These are phyloP conservation scores for Channa argus DNA, from an alignment of 2,113 vertebrate species.

Conservation along the genomic window DNA sequence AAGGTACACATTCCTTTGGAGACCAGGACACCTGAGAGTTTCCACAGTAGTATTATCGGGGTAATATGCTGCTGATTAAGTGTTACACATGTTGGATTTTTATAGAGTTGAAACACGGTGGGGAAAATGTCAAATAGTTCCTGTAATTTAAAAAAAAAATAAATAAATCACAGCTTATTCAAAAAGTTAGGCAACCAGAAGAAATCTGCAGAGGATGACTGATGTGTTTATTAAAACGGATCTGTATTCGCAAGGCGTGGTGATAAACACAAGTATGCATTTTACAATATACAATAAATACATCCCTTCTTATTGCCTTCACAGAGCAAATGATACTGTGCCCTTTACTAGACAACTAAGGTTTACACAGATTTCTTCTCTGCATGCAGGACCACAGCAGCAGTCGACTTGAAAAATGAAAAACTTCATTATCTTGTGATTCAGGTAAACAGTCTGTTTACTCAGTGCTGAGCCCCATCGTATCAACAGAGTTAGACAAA, in stretches of 20 bases:
- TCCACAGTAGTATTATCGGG: constrained; percentile 35
- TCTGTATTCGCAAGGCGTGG: neutral
- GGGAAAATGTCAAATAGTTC: constrained; percentile 28
- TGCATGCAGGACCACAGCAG: neutral
- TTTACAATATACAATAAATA: neutral
- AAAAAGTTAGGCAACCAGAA: neutral
- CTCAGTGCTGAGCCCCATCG: constrained; percentile 9
- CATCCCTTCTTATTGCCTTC: too few species aligned
- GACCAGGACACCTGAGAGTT: constrained; percentile 63
- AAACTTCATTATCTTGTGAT: constrained; percentile 20
- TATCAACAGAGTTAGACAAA: constrained; percentile 7
- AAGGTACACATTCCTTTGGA: constrained; percentile 62
- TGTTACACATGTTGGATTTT: constrained; percentile 38
- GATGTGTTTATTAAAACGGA: neutral
- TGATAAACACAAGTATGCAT: neutral
- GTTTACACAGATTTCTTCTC: neutral
- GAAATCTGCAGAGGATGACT: neutral
- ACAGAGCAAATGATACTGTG: neutral
- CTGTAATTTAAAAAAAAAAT: neutral
- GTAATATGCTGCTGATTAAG: constrained; percentile 52
- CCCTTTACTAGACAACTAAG: too few species aligned
- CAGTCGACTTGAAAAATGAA: neutral
- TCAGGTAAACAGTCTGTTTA: constrained; percentile 2
- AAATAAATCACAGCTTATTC: neutral
- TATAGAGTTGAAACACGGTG: constrained; percentile 37